These are phyloP conservation scores for Tachina fera DNA, from an alignment of 2,888 invertebrate genomes.

Conservation along the genomic window DNA sequence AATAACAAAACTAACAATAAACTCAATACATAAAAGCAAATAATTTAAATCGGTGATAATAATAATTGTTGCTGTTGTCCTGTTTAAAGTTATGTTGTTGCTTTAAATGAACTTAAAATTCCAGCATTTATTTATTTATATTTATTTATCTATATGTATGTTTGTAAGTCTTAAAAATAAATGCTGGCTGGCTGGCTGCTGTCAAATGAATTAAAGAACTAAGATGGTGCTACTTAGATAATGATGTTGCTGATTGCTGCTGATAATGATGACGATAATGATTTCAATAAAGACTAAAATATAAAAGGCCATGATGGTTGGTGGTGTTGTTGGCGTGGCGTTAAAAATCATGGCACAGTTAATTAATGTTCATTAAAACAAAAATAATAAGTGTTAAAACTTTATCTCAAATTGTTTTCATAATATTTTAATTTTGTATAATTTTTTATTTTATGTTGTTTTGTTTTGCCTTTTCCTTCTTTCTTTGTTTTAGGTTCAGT, in stretches of 20 bases:
- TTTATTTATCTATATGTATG: no score
- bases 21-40: slow-evolving; percentile 20
- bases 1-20: slow-evolving; percentile 18
- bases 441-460: background rate
- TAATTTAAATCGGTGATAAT: slow-evolving; percentile 55
- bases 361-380: slow-evolving; percentile 58
- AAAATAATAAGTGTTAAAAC: slow-evolving; percentile 56
- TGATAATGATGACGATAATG: slow-evolving; percentile 4
- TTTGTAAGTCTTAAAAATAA: background rate
- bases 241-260: background rate
- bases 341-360: slow-evolving; percentile 53
- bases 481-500: slow-evolving; percentile 2
- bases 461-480: background rate
- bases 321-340: slow-evolving; percentile 4
- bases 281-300: background rate
- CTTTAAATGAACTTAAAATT: slow-evolving; percentile 34
- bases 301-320: slow-evolving; percentile 1
- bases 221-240: slow-evolving; percentile 38
- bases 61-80: slow-evolving; percentile 5
- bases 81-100: slow-evolving; percentile 26
- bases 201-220: slow-evolving; percentile 34
- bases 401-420: slow-evolving; percentile 52
- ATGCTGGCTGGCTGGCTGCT: slow-evolving; percentile 35
- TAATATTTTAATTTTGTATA: slow-evolving; percentile 41
- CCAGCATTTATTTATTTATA: no score